Evolutionary conservation across 35 echinoderm and acorn worm genomes (phyloP), one percentile per base, ranked within the genome.

Genomic region (Eucidaris tribuloides): DNA sequence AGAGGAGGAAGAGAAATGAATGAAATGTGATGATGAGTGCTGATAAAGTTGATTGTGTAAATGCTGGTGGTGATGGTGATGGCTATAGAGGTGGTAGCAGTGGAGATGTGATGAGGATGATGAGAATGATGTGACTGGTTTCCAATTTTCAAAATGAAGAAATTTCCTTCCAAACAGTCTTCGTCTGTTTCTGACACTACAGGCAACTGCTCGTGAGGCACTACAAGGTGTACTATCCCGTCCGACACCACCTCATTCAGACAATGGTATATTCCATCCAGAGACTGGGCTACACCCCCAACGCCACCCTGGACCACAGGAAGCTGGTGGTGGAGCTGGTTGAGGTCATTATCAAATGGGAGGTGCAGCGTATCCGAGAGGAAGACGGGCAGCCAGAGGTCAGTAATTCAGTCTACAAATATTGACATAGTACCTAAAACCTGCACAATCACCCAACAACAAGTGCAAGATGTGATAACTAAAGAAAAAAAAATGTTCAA

Each of bases 301-400:
- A 90, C 32, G 84, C 96, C 50, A 93, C 96, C 32, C 45, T 93
- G 25, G 87, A 99, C 59, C 96, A 99, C 80, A 92, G 96, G n/a
- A 99, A 99, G 71, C 78, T 99, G 71, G 96, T 92, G 33, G 96
- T 99, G 29, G 96, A 99, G 43, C 80, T 99, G 62, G 96, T 92
- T 22, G 91, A 99, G 84, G 96, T 93, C 45, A 99, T 99, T 71
- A 99, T 99, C 86, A 99, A 93, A 50, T 99, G 96, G 96, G 96
- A 99, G 50, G 81, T 99, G 24, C 91, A 93, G 49, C 82, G 96
- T 29, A 97, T 92, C 65, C 92, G 88, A 81, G 96, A 99, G 50
- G 91, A 99, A 66, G 86, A 93, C 18, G 41, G 52, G 14, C 66
- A n/a, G 7, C 27, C 60, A 57, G 89, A 97, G 89, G 93, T 96